Percentiles rank a stretch among this genome's conserved stretches.
Conservation (phyloP, 2,888 invertebrate genomes). For the Crocallis elinguaria region DNA sequence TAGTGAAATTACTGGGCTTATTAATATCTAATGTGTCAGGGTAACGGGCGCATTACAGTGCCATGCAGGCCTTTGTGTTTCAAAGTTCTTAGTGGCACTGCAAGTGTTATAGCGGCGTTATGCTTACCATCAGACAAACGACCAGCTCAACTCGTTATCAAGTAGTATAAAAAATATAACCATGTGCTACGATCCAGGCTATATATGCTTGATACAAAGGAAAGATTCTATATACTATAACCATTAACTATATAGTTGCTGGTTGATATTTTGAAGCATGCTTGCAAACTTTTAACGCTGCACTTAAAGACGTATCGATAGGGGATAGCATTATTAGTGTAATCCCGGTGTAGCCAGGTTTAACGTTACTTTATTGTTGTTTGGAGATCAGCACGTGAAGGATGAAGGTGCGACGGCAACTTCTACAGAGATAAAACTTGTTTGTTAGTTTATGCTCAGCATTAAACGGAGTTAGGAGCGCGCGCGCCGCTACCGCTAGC, state of each 20-base stretch:
- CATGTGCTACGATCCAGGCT: too few relatives aligned
- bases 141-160: too few relatives aligned
- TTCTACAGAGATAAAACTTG: conserved; percentile 78
- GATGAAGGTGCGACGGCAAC: conserved; percentile 77
- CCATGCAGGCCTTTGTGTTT: too few relatives aligned
- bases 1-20: too few relatives aligned
- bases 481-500: conserved; percentile 43
- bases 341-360: conserved; percentile 57
- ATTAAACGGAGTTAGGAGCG: conserved; percentile 55
- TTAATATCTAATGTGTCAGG: too few relatives aligned
- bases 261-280: not conserved
- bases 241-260: not conserved
- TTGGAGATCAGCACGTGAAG: conserved; percentile 75
- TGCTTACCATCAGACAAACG: too few relatives aligned
- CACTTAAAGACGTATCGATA: conserved; percentile 26
- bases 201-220: not conserved
- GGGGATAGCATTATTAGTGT: conserved; percentile 43
- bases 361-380: conserved; percentile 70
- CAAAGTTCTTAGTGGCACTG: too few relatives aligned
- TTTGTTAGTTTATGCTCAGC: conserved; percentile 70
- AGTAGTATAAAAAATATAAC: too few relatives aligned
- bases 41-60: too few relatives aligned
- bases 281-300: conserved; percentile 5
- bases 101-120: too few relatives aligned
- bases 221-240: too few relatives aligned